These are phyloP conservation scores for Phoxinus dragarum DNA, from an alignment of 2,797 vertebrate genomes.

Conservation along the genomic window DNA sequence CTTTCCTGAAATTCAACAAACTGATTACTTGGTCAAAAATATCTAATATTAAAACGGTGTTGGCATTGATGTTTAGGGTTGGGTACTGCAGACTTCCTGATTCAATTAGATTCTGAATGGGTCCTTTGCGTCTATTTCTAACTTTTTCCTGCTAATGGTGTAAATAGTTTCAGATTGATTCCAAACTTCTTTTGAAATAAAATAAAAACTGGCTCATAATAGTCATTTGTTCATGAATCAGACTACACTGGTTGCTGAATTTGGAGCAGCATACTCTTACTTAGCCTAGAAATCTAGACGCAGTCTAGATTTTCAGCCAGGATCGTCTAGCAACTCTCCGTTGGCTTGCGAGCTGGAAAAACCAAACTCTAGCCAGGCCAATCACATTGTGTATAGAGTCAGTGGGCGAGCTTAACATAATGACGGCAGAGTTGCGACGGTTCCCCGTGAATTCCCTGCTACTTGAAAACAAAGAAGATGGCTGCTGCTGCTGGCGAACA, in stretches of 20 bases:
- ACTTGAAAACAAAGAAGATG: too few relatives aligned
- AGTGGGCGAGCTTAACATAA: too few relatives aligned
- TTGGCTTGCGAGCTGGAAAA: too few relatives aligned
- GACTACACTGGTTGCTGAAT: not conserved
- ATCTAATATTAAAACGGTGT: not conserved
- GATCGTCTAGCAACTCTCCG: too few relatives aligned
- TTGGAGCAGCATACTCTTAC: not conserved
- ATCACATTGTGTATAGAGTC: too few relatives aligned
- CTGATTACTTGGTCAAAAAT: not conserved
- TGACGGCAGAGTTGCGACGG: too few relatives aligned
- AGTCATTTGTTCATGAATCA: not conserved
- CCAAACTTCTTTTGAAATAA: not conserved
- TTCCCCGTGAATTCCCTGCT: too few relatives aligned
- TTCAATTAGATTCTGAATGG: not conserved
- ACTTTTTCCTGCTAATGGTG: not conserved
- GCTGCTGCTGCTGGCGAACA: too few relatives aligned
- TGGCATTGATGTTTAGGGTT: slow-evolving; percentile 2
- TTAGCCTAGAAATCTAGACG: too few relatives aligned
- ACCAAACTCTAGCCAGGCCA: too few relatives aligned
- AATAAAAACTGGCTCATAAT: not conserved
- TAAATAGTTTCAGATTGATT: not conserved
- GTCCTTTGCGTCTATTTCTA: not conserved
- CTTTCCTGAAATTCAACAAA: not conserved
- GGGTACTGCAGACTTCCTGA: not conserved
- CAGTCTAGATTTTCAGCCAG: too few relatives aligned